Percentiles rank a stretch among this genome's conserved stretches.
Conservation (phyloP, 2,888 invertebrate genomes). For the Ectobius pallidus region DNA sequence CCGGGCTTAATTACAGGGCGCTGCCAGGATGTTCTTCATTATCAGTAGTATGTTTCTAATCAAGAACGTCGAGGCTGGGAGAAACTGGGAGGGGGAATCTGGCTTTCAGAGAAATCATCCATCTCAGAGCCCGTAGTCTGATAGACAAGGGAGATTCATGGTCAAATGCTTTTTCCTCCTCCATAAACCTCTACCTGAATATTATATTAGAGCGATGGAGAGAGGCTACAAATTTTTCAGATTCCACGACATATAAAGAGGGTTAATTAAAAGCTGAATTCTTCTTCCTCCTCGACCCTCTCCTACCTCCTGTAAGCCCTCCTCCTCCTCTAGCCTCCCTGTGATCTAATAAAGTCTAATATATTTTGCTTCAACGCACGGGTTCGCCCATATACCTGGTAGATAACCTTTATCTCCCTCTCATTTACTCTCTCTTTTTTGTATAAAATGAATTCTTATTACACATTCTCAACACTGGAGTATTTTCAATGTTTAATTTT, state of each 20-base stretch:
- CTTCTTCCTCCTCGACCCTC: constrained; percentile 27
- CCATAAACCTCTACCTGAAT: constrained; percentile 24
- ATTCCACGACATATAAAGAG: constrained; percentile 30
- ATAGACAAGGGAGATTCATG: constrained; percentile 19
- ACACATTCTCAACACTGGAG: constrained; percentile 35
- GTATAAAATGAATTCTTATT: constrained; percentile 41
- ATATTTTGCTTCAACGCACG: constrained; percentile 38
- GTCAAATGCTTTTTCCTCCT: constrained; percentile 25
- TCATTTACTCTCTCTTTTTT: constrained; percentile 11
- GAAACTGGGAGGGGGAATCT: too few species aligned
- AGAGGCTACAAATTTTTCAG: constrained; percentile 27
- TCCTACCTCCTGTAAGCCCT: not conserved
- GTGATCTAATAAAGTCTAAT: constrained; percentile 42
- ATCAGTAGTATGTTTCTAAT: not conserved
- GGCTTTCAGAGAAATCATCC: not conserved
- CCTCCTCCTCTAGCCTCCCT: constrained; percentile 7
- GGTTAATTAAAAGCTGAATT: constrained; percentile 30
- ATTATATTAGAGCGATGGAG: constrained; percentile 13
- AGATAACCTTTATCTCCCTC: not conserved
- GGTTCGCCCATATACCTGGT: not conserved
- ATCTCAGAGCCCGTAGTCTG: not conserved
- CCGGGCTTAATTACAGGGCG: constrained; percentile 7
- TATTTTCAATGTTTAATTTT: constrained; percentile 35
- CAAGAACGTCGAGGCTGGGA: not conserved
- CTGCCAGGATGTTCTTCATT: not conserved